phyloP scores from a whole-genome alignment of 1,140 invertebrate species.

The Drosophila malerkotliana region DNA sequence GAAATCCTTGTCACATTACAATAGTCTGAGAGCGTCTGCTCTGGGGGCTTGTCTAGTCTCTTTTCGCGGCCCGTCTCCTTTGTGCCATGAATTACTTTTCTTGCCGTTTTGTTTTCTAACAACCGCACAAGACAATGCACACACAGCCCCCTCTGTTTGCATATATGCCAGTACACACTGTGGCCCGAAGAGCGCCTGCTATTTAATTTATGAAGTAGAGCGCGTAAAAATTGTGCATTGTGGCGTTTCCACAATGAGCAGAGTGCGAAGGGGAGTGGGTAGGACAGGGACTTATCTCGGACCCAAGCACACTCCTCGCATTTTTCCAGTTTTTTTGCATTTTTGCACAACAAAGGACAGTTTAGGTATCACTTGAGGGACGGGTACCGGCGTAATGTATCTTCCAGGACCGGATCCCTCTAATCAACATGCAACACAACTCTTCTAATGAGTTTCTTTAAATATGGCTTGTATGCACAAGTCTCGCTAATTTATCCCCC shows the following conservation, averaged over 20 bases:
- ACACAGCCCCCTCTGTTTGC: conserved; percentile 8
- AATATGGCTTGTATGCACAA: neutral
- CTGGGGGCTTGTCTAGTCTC: conserved; percentile 33
- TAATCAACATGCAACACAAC: neutral
- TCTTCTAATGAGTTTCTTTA: conserved; percentile 15
- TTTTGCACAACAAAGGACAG: conserved; percentile 69
- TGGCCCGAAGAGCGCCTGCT: conserved; percentile 61
- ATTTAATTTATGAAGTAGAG: conserved; percentile 82
- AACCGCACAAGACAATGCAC: conserved; percentile 71
- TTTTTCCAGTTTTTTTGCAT: conserved; percentile 41
- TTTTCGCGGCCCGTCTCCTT: conserved; percentile 35
- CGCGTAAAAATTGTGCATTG: conserved; percentile 81
- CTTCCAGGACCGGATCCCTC: conserved; percentile 7
- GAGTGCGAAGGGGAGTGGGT: conserved; percentile 18
- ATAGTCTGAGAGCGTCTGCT: conserved; percentile 18
- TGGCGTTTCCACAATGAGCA: conserved; percentile 57
- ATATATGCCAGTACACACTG: conserved; percentile 1
- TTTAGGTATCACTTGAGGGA: conserved; percentile 65
- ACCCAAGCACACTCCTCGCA: conserved; percentile 42
- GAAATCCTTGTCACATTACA: conserved; percentile 30
- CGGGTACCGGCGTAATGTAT: conserved; percentile 37
- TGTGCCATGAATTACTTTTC: conserved; percentile 77
- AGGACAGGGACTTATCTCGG: conserved; percentile 60
- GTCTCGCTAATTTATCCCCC: conserved; percentile 19
- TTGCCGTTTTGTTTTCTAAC: conserved; percentile 77